Evolutionary conservation across 2,888 invertebrate species (phyloP), one percentile per base, ranked within the genome.

Genomic region (Sarcophaga variegata): DNA sequence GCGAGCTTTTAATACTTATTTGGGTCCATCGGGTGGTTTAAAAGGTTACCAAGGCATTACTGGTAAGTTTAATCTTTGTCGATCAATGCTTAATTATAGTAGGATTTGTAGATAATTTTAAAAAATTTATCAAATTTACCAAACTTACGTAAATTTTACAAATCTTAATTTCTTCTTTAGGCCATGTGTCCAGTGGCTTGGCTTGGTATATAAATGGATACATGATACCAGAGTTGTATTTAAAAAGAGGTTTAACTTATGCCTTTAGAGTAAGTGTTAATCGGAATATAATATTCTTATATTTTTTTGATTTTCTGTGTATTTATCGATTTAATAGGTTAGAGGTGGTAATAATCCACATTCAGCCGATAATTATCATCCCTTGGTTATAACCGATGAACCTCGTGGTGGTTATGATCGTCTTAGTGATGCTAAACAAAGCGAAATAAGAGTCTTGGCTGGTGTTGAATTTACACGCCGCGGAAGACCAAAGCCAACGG

Each of bases 151-250:
- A n/a, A 27, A 10, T 10, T 2, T 37, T 37, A 2, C 37, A 10
- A 37, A 37, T 10, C 4, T 5, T 27, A 4, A 22, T 37, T 37
- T 6, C 6, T 45, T 82, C 74, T 71, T 60, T 66, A 95, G 95
- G 95, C 3, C 96, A 96, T 92, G 95, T 95, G 47, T 95, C 95
- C 60, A 96, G 95, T 89, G 96, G 96, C 0, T 94, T 97, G 66
- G 96, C 97, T 14, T 98, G 98, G 98, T 99, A 98, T 94, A 97
- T 99, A 87, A 98, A 99, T 93, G 98, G 98, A 0, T 95, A 96
- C 91, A 94, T 98, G 90, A 96, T 96, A 74, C 98, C 98, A 0
- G 98, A 98, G 93, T 94, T 99, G 86, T 98, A 97, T 95, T 94
- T 99, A 89, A 95, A 97, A 85, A 94, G 98, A 78, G 98, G 98